Evolutionary conservation across 2,888 invertebrate genomes (phyloP).

Genomic region (Eurytoma californica): DNA sequence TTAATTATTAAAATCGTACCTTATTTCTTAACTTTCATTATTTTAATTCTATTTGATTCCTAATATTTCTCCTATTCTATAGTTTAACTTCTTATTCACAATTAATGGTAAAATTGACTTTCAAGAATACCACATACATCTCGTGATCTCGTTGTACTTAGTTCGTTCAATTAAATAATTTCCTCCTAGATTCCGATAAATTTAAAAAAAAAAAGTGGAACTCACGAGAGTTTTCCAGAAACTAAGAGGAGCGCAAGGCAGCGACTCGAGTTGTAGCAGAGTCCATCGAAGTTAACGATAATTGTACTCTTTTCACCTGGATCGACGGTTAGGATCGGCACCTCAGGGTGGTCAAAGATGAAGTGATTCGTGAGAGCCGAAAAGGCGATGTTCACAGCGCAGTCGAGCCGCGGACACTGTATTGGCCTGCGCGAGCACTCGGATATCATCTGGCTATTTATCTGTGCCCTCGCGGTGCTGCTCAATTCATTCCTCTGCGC

Average conservation of each 20-base stretch:
- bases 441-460: constrained; percentile 62
- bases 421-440: constrained; percentile 74
- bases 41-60: no score
- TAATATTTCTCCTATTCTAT: no score
- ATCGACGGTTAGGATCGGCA: constrained; percentile 72
- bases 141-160: no score
- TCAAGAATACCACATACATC: no score
- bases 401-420: constrained; percentile 77
- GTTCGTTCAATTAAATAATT: no score
- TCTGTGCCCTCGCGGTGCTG: constrained; percentile 8
- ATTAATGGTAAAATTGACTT: no score
- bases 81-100: no score
- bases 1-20: constrained; percentile 19
- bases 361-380: constrained; percentile 78
- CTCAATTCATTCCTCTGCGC: constrained; percentile 57
- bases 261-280: constrained; percentile 67
- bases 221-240: constrained; percentile 71
- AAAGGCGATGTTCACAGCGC: constrained; percentile 77
- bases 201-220: constrained; percentile 41
- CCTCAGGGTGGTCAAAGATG: constrained; percentile 78
- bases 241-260: constrained; percentile 71
- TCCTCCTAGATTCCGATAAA: no score
- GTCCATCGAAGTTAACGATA: constrained; percentile 66
- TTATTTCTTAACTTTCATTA: no score
- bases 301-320: constrained; percentile 69